These are phyloP conservation scores for Drosophila ohnishii DNA, from an alignment of 1,140 invertebrate species.

Conservation along the genomic window DNA sequence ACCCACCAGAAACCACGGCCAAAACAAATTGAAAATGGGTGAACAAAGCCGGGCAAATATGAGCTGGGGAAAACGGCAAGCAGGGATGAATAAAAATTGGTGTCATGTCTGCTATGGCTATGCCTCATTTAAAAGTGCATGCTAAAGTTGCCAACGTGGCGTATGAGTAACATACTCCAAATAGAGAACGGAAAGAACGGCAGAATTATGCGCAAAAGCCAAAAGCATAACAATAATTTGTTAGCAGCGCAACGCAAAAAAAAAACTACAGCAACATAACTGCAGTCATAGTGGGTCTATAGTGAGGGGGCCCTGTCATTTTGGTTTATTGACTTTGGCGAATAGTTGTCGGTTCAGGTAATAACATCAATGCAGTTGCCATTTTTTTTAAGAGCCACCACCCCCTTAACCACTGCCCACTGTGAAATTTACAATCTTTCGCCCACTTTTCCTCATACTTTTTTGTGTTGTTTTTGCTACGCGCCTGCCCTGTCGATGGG, in stretches of 20 bases:
- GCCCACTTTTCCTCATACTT: slow-evolving; percentile 8
- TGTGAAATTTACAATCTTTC: slow-evolving; percentile 37
- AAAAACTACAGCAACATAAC: slow-evolving; percentile 42
- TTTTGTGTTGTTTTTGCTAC: background rate
- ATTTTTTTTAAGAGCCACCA: slow-evolving; percentile 61
- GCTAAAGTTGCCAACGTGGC: slow-evolving; percentile 55
- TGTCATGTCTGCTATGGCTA: slow-evolving; percentile 58
- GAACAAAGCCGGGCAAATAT: slow-evolving; percentile 52
- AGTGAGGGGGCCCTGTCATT: slow-evolving; percentile 54
- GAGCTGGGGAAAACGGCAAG: slow-evolving; percentile 1
- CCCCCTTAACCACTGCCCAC: slow-evolving; percentile 1
- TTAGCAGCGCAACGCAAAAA: slow-evolving; percentile 47
- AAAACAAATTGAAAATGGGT: slow-evolving; percentile 70
- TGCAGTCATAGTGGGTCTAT: slow-evolving; percentile 22
- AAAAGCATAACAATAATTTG: slow-evolving; percentile 80
- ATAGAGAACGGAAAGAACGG: slow-evolving; percentile 62
- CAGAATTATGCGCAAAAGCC: slow-evolving; percentile 78
- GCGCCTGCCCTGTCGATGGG: slow-evolving; percentile 45
- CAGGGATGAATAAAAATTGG: slow-evolving; percentile 31
- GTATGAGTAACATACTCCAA: slow-evolving; percentile 80
- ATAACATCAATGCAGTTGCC: slow-evolving; percentile 81
- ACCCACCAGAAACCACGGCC: slow-evolving; percentile 22
- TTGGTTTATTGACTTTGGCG: slow-evolving; percentile 80
- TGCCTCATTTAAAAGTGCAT: slow-evolving; percentile 74
- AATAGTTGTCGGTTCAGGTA: slow-evolving; percentile 78